Evolutionary conservation across 2,113 vertebrate species (phyloP), one percentile per base, ranked within the genome.

Genomic region (Poeciliopsis retropinna): DNA sequence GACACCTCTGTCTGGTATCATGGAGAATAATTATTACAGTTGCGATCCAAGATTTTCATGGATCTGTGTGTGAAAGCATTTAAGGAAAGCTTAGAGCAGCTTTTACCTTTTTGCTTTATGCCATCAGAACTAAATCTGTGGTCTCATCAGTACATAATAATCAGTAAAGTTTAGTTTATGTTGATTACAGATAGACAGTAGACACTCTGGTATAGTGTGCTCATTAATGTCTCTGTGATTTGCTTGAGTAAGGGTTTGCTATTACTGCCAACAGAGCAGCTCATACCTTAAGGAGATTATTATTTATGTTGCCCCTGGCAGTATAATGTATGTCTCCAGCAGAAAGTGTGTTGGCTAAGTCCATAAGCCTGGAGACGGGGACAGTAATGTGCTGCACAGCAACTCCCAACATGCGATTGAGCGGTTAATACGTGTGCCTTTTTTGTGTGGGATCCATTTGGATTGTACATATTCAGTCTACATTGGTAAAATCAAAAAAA

Each of bases 261-360:
- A 73, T 83, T 73, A 75, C 71, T 72, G 80, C 65, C 68, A 31
- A 72, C 51, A 72, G 75, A 79, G 61, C 64, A 64, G 77, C 75
- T 87, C 79, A 87, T 74, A 76, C 60, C 75, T 72, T 87, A 85
- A 88, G 87, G 70, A 82, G 82, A 84, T 92, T 89, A 85, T 85
- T 85, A 41, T 83, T 88, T 82, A 87, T 76, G 84, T 84, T 72
- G 67, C 31, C 28, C 28, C 66, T 39, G 73, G 54, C 82, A 76
- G 77, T 78, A 72, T 64, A 87, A 87, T 72, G 81, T 86, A 87
- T 72, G 61, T 79, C 63, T 83, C 34, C 70, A 75, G 70, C 77
- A 81, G 83, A 69, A 86, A 85, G 75, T 75, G 67, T 79, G 66
- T 64, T 67, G 25, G 72, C 31, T 74, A 82, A 82, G 76, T 76